These are phyloP conservation scores for Poeciliopsis paucimaculata DNA, from an alignment of 2,797 vertebrate species.

Conservation along the genomic window DNA sequence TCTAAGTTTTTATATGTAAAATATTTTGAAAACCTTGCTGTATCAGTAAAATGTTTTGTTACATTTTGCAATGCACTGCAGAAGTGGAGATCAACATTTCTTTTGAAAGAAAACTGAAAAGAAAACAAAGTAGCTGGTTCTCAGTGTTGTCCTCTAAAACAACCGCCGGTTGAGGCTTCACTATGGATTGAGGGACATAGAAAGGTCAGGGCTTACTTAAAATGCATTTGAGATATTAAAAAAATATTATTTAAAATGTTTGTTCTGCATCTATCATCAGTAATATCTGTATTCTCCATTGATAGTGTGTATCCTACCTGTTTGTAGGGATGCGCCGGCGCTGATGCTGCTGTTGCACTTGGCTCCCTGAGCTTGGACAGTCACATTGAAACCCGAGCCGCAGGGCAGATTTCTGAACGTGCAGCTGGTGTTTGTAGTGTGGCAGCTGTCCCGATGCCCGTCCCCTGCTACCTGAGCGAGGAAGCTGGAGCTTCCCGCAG, in stretches of 20 bases:
- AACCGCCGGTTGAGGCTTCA: neutral
- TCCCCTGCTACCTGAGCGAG: constrained; percentile 41
- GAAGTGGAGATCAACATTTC: neutral
- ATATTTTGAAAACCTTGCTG: neutral
- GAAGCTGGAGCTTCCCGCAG: constrained; percentile 56
- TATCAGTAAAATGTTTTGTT: no score
- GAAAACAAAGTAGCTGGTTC: neutral
- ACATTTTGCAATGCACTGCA: neutral
- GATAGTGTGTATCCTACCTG: constrained; percentile 53
- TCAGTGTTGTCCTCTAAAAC: neutral
- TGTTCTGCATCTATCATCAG: neutral
- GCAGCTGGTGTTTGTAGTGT: constrained; percentile 66
- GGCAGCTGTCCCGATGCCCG: constrained; percentile 54
- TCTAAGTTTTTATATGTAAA: no score
- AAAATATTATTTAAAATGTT: neutral
- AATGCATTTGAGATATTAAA: neutral
- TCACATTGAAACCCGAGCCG: constrained; percentile 69
- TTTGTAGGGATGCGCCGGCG: constrained; percentile 53
- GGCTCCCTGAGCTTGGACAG: constrained; percentile 61
- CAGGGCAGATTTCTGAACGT: constrained; percentile 68
- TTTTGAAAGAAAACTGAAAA: no score
- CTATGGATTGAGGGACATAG: neutral
- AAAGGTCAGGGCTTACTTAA: neutral
- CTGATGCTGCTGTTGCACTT: constrained; percentile 71
- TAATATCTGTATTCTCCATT: neutral